Evolutionary conservation across 2,888 invertebrate species (phyloP), one percentile per base, ranked within the genome.

Genomic region (Agonopterix subpropinquella): DNA sequence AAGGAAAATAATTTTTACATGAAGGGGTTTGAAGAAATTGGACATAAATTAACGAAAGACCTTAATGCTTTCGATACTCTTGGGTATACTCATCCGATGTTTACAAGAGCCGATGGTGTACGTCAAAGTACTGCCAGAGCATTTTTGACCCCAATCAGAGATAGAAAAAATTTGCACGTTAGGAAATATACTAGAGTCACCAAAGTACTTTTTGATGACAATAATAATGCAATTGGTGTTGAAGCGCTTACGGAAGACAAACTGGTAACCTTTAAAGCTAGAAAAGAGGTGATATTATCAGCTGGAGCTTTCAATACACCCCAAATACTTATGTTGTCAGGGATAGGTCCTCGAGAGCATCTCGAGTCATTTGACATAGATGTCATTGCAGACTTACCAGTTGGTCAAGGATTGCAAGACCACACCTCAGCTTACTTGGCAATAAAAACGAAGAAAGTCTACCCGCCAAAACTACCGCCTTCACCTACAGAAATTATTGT

Each of bases 401-500:
- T 90, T 0, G 90, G 90, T 0, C 58, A 75, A 51, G 89, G 90
- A 63, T 73, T 90, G 35, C 89, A 89, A 62, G 90, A 90, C 55
- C 90, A 90, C 61, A 62, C 85, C 2, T 62, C 77, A 57, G 71
- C 75, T 41, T 78, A 43, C 64, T 66, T 47, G 51, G 67, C 3
- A 64, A 60, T 49, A 65, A 65, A 18, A 65, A 64, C 28, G 47
- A 53, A 8, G 42, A 11, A 42, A 8, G n/a, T 4, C 39, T 3
- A 39, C 8, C 39, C 42, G 13, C 42, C 11, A 11, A 28, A 28
- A 28, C 28, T 28, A 28, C 28, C 28, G 39, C 42, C 11, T 11
- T 11, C 13, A 13, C 11, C 11, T 1, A 42, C 42, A 4, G 42
- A 42, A 8, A 11, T 11, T 7, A n/a, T 11, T 8, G 10, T 42